Percentiles rank a stretch among this genome's conserved stretches.
phyloP scores from a whole-genome alignment of 1,140 invertebrate genomes.

The Phymorhynchus buccinoides region DNA sequence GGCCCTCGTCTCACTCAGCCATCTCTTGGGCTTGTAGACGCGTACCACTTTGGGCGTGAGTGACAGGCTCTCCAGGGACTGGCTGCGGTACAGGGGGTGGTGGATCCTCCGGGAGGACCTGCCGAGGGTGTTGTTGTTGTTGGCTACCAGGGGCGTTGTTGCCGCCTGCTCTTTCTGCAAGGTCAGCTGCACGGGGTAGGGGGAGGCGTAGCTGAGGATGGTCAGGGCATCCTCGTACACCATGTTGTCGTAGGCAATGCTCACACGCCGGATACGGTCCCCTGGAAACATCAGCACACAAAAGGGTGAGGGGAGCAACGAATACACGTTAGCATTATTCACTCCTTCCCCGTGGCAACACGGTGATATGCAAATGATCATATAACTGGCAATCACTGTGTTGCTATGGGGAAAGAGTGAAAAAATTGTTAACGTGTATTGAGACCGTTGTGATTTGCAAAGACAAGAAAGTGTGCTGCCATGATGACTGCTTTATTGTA shows the following conservation, averaged over 20 bases:
- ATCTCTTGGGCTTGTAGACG: conserved; percentile 53
- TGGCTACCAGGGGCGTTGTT: neutral
- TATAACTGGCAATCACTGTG: no score
- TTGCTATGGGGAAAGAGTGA: no score
- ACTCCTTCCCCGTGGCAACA: no score
- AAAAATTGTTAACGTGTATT: no score
- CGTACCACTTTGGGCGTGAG: conserved; percentile 43
- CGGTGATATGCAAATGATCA: no score
- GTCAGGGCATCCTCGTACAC: conserved; percentile 91
- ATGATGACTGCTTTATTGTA: no score
- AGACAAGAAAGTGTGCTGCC: no score
- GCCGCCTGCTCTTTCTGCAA: conserved; percentile 58
- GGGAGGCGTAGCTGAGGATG: conserved; percentile 92
- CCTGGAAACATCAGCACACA: no score
- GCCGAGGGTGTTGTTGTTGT: conserved; percentile 38
- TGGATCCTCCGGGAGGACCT: conserved; percentile 55
- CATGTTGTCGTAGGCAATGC: conserved; percentile 89
- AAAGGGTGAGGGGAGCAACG: no score
- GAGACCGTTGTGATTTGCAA: no score
- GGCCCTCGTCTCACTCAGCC: conserved; percentile 59
- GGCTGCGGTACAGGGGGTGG: conserved; percentile 81
- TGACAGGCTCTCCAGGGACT: conserved; percentile 79
- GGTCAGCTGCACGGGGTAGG: conserved; percentile 82
- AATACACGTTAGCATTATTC: no score
- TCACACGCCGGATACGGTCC: conserved; percentile 88